These are phyloP conservation scores for Columba guinea DNA, from an alignment of 2,797 vertebrate species.

Conservation along the genomic window DNA sequence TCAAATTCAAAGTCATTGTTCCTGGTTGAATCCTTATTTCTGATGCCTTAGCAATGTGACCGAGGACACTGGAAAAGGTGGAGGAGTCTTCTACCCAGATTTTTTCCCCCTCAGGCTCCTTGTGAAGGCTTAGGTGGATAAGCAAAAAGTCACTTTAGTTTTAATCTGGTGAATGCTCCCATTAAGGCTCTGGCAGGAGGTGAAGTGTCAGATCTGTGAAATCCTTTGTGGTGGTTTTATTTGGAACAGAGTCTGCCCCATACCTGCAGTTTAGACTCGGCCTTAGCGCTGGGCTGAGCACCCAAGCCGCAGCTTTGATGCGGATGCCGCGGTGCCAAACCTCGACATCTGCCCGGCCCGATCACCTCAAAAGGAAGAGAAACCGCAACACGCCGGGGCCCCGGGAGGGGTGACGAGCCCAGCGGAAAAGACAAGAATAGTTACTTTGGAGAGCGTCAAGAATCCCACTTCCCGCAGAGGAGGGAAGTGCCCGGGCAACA, in stretches of 20 bases:
- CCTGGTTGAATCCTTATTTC: accelerated
- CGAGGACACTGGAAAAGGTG: not conserved
- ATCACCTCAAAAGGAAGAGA: not conserved
- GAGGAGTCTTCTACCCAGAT: not conserved
- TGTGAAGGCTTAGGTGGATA: not conserved
- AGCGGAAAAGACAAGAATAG: not conserved
- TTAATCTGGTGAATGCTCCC: not conserved
- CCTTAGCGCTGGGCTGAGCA: accelerated
- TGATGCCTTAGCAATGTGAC: not conserved
- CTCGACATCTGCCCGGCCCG: accelerated
- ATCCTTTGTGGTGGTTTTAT: not conserved
- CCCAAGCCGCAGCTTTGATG: not conserved
- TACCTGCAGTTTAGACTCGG: not conserved
- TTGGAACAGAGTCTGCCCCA: accelerated
- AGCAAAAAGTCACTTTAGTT: not conserved
- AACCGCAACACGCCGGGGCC: not conserved
- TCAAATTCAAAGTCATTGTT: not conserved
- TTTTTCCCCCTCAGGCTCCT: not conserved
- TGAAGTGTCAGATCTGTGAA: not conserved
- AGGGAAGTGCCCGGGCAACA: not conserved
- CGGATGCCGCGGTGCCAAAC: accelerated
- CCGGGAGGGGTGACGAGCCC: not conserved
- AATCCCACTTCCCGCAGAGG: accelerated
- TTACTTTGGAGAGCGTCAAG: not conserved
- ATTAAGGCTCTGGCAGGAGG: not conserved